Evolutionary conservation across 2,797 vertebrate species (phyloP).

Genomic region (Spea hammondii): DNA sequence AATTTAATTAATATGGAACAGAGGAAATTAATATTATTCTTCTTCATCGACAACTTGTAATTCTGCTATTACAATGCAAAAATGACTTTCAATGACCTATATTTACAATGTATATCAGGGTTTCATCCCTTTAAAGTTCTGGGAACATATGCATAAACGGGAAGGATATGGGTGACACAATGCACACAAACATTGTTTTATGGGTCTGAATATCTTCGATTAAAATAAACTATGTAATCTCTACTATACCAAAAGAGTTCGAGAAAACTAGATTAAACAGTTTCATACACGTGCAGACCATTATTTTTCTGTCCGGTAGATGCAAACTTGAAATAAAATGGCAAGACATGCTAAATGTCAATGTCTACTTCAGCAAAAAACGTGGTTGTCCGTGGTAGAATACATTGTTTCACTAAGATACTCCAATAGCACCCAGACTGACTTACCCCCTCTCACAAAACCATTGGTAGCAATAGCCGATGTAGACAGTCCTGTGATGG

Average conservation of each 20-base stretch:
- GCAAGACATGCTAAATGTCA: neutral
- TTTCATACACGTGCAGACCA: constrained; percentile 2
- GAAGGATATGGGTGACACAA: neutral
- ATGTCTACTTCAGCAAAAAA: neutral
- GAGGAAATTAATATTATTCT: no score
- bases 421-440: neutral
- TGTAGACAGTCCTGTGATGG: constrained; percentile 94
- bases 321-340: neutral
- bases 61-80: no score
- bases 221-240: neutral
- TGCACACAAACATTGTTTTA: neutral
- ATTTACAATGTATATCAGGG: no score
- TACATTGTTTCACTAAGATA: neutral
- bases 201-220: neutral
- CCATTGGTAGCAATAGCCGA: constrained; percentile 97
- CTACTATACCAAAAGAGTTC: neutral
- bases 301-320: neutral
- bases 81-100: no score
- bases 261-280: neutral
- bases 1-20: no score
- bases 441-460: constrained; percentile 96
- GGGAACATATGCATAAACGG: neutral
- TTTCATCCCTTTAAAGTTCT: neutral
- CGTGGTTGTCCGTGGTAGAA: neutral
- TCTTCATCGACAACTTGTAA: no score